Evolutionary conservation across 2,113 vertebrate genomes (phyloP).

Genomic region (Gobius niger): DNA sequence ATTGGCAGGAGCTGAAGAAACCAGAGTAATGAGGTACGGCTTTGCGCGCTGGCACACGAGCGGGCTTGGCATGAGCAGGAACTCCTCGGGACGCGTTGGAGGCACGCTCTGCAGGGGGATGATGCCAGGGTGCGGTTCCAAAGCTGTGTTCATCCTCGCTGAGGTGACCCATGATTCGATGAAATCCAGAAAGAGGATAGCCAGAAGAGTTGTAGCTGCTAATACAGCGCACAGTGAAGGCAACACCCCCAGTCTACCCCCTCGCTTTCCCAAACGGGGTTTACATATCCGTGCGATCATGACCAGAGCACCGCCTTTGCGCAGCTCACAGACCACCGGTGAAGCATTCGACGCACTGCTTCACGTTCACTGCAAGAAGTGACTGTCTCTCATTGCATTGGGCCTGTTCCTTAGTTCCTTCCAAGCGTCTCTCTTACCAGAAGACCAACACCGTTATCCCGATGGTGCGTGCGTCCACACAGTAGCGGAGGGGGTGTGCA

Average conservation of each 20-base stretch:
- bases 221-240: constrained; percentile 36
- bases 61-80: constrained; percentile 71
- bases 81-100: constrained; percentile 69
- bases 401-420: not conserved
- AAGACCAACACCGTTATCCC: not conserved
- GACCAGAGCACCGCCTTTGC: constrained; percentile 19
- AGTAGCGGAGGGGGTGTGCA: constrained; percentile 25
- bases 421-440: not conserved
- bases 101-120: constrained; percentile 64
- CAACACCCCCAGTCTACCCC: constrained; percentile 25
- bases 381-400: not conserved
- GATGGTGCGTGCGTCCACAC: constrained; percentile 33
- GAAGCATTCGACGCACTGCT: no score
- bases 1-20: constrained; percentile 78
- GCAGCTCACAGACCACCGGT: constrained; percentile 1
- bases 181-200: constrained; percentile 71
- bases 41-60: constrained; percentile 71
- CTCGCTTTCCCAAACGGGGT: constrained; percentile 63
- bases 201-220: constrained; percentile 38
- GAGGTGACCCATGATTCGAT: constrained; percentile 76
- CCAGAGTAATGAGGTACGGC: constrained; percentile 81
- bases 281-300: constrained; percentile 70
- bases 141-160: constrained; percentile 58
- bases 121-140: constrained; percentile 41
- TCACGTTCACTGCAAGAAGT: not conserved